Percentiles rank a stretch among this genome's conserved stretches.
Conservation (phyloP, 2,888 invertebrate genomes). For the Agrilus mali region DNA sequence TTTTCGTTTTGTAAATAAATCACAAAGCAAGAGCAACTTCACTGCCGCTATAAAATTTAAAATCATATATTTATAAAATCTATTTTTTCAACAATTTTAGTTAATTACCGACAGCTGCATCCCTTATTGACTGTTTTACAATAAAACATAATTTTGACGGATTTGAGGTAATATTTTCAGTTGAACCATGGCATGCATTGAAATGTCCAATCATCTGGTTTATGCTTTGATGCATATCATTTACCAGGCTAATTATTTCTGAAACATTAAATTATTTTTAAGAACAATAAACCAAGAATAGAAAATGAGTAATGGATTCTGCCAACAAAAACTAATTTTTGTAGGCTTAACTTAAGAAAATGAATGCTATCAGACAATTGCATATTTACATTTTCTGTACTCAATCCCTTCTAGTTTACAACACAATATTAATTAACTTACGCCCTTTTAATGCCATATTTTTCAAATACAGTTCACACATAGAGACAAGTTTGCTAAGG, state of each 20-base stretch:
- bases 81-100: no score
- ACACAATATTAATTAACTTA: no score
- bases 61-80: not conserved
- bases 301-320: not conserved
- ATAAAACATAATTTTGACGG: constrained; percentile 48
- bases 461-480: constrained; percentile 48
- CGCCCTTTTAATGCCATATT: constrained; percentile 51
- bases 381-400: no score
- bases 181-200: constrained; percentile 29
- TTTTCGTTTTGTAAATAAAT: constrained; percentile 50
- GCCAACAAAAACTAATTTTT: no score
- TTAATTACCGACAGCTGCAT: constrained; percentile 44
- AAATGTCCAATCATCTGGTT: constrained; percentile 48
- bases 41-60: constrained; percentile 32
- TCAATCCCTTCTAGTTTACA: no score
- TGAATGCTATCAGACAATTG: no score
- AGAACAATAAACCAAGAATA: not conserved
- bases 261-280: constrained; percentile 18
- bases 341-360: no score
- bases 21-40: constrained; percentile 47
- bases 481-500: constrained; percentile 40
- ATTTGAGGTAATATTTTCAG: constrained; percentile 35
- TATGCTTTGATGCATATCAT: constrained; percentile 50
- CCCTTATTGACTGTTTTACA: constrained; percentile 48
- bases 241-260: constrained; percentile 51